phyloP scores from a whole-genome alignment of 2,888 invertebrate genomes.

The Leptopilina myrica region DNA sequence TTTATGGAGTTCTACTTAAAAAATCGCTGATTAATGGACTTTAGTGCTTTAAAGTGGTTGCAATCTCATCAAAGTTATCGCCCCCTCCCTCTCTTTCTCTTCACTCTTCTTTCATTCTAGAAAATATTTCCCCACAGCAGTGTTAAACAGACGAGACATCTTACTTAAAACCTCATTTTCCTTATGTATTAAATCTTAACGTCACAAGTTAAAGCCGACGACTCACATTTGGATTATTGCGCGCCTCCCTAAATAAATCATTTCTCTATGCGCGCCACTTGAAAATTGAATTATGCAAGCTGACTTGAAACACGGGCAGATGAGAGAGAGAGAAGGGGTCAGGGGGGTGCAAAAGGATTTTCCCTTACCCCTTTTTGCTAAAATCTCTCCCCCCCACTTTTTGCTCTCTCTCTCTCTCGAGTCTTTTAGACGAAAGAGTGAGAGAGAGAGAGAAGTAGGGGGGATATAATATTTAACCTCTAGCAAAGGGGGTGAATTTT shows the following conservation, averaged over 20 bases:
- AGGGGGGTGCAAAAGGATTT: no score
- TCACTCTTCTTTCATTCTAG: no score
- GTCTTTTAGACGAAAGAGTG: no score
- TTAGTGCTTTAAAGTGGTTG: background rate
- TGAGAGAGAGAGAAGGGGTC: no score
- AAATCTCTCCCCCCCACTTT: no score
- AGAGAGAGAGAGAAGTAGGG: background rate
- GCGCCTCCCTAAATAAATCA: constrained; percentile 35
- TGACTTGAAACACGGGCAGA: background rate
- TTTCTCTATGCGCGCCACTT: constrained; percentile 23
- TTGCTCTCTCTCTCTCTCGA: no score
- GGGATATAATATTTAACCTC: background rate
- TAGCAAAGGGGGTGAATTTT: background rate
- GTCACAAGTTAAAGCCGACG: constrained; percentile 23
- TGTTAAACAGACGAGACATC: constrained; percentile 2
- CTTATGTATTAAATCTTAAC: constrained; percentile 20
- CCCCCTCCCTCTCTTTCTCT: background rate
- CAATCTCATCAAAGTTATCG: constrained; percentile 14
- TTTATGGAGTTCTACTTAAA: constrained; percentile 6
- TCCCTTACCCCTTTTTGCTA: no score
- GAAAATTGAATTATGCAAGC: constrained; percentile 38
- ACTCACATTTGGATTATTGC: constrained; percentile 34
- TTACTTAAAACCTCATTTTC: constrained; percentile 5
- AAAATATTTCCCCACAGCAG: background rate
- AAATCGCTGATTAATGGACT: constrained; percentile 10